Evolutionary conservation across 1,140 invertebrate species (phyloP), one percentile per base, ranked within the genome.

Genomic region (Nomia melanderi): DNA sequence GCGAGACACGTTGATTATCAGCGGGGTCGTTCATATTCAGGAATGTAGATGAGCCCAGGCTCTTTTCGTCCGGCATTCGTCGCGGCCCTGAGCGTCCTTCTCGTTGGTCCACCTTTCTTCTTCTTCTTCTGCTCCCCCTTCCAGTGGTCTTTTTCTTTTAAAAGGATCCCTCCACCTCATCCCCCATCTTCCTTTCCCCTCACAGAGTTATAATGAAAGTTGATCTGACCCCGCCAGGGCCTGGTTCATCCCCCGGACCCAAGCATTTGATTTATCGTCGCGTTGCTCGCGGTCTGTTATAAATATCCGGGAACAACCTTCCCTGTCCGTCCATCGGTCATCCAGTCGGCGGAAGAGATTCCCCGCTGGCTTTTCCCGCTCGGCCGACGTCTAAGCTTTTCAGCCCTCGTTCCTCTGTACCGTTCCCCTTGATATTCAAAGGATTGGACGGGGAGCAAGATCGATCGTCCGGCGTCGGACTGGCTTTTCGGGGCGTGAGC

Each of bases 241-340:
- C 81, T 73, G 78, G 82, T 83, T 84, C 82, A 73, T 79, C 62
- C 70, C 53, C 33, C 27, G 41, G n/a, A 12, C 67, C 39, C 72
- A 39, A 31, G 71, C 44, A 50, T 80, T 86, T 90, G 86, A 91
- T 90, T 91, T 90, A 91, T 90, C 87, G 73, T 67, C 75, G 74
- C 69, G 74, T 80, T 84, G 82, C 78, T 80, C 69, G 83, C 74
- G 84, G 60, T 64, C 63, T 85, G 83, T 88, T 88, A 87, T 86
- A 88, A 87, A 87, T 87, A 88, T 87, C 83, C 71, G 77, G 80
- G 78, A 88, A 87, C 85, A 86, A 84, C 81, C 80, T 78, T 84
- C 69, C 69, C 71, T 56, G 59, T 53, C 54, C 17, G 59, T 78
- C 29, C 83, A 88, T 89, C 82, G 82, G 81, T 89, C 87, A 89